Percentiles rank a stretch among this genome's conserved stretches.
Conservation (phyloP, 2,888 invertebrate genomes). For the Tetrapedia diversipes region DNA sequence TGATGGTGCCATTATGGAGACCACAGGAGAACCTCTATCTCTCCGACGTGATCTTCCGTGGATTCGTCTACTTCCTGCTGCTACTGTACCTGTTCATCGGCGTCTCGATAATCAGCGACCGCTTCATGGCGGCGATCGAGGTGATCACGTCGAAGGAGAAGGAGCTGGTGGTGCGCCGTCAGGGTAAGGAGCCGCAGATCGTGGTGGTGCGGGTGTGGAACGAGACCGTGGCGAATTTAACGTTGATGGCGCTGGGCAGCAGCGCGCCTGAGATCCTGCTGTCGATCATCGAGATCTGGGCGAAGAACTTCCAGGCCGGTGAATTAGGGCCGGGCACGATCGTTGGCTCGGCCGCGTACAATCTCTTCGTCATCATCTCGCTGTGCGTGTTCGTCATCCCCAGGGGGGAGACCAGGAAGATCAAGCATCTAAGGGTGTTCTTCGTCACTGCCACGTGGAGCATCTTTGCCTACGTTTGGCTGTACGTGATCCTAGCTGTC, state of each 20-base stretch:
- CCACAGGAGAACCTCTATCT: slow-evolving; percentile 91
- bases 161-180: slow-evolving; percentile 94
- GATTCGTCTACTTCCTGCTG: slow-evolving; percentile 93
- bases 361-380: slow-evolving; percentile 98
- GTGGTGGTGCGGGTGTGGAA: slow-evolving; percentile 99
- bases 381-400: slow-evolving; percentile 97
- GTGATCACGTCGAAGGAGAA: slow-evolving; percentile 99
- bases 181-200: slow-evolving; percentile 93
- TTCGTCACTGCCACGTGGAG: slow-evolving; percentile 99
- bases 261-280: slow-evolving; percentile 99
- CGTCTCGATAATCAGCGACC: slow-evolving; percentile 98
- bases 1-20: slow-evolving; percentile 94
- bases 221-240: slow-evolving; percentile 99
- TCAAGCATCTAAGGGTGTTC: slow-evolving; percentile 98
- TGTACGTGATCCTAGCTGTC: slow-evolving; percentile 96
- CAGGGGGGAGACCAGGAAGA: slow-evolving; percentile 94
- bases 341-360: slow-evolving; percentile 99
- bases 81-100: slow-evolving; percentile 98
- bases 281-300: slow-evolving; percentile 98
- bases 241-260: slow-evolving; percentile 99
- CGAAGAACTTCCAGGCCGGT: slow-evolving; percentile 97
- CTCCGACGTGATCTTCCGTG: slow-evolving; percentile 92
- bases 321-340: slow-evolving; percentile 99
- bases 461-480: slow-evolving; percentile 99
- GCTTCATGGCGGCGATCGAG: slow-evolving; percentile 99